Base-by-base conservation (phyloP, 30 jellyfish, hydroid and myxozoan genomes). In the Pseudorhiza aurosa region DNA sequence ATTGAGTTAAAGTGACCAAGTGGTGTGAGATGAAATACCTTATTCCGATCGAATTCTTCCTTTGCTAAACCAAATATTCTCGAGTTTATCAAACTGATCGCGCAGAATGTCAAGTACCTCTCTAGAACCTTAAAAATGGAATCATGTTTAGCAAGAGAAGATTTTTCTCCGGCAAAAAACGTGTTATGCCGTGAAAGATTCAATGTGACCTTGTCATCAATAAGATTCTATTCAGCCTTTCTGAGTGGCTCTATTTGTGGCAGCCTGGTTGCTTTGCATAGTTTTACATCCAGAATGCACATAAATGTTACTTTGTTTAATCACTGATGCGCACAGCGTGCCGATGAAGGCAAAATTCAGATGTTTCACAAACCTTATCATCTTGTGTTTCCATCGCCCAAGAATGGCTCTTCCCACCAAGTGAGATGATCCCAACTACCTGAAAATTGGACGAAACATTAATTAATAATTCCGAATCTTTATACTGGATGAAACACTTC, bases 1-100 rank as follows among this genome's bases (percentile, higher is more conserved):
- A n/a, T n/a, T n/a, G n/a, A n/a, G n/a, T n/a, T n/a, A n/a, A n/a
- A n/a, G n/a, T n/a, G n/a, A n/a, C n/a, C n/a, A n/a, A n/a, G n/a
- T n/a, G 17, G 3, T 0, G 65, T 12, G 14, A 12, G 3, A 0
- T 58, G 26, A 15, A 65, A 60, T 42, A 93, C 99, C 85, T 87
- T 93, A 68, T 93, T 93, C 18, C 99, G 87, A 35, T 93, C 93
- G 69, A 93, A 93, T 76, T 93, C 99, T 67, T 86, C 91, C 58
- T 72, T 80, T 4, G 96, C 67, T 37, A 86, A 33, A 57, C 79
- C 87, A 82, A 93, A 93, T 15, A 93, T 35, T 39, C 65, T 67
- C 17, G 97, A 97, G 68, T 93, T 93, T 44, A 83, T 87, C 58
- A 93, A 65, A 69, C 95, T 46, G 68, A 82, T 70, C 22, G 96